Percentiles rank a stretch among this genome's conserved stretches.
Conservation (phyloP, 2,113 vertebrate genomes). For the Ceyx melanurus region DNA sequence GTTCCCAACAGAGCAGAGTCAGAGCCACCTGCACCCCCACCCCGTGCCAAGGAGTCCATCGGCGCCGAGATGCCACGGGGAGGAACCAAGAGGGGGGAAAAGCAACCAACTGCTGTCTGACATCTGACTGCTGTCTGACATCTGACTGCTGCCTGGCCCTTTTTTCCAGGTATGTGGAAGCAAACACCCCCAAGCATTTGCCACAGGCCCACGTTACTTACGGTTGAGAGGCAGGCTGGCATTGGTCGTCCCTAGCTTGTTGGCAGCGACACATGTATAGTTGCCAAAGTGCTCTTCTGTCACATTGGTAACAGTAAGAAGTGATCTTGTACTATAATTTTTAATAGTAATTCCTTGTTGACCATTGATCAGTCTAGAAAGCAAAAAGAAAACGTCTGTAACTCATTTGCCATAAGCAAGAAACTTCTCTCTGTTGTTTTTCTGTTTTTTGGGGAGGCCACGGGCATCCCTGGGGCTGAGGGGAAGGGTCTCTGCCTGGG, state of each 20-base stretch:
- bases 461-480: rapidly evolving
- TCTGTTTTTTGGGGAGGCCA: neutral
- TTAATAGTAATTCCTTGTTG: conserved; percentile 94
- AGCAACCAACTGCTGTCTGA: neutral
- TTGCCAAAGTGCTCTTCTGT: conserved; percentile 99
- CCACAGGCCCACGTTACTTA: conserved; percentile 81
- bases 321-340: conserved; percentile 93
- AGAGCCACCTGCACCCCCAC: neutral
- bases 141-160: neutral
- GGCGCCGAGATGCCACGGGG: neutral
- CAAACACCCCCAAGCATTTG: neutral
- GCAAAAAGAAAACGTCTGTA: conserved; percentile 66
- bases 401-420: conserved; percentile 17
- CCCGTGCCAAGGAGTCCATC: rapidly evolving
- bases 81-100: neutral
- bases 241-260: conserved; percentile 94
- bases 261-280: conserved; percentile 97
- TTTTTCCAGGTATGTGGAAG: neutral
- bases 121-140: neutral
- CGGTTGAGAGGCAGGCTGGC: conserved; percentile 95
- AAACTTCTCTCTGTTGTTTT: too few species aligned
- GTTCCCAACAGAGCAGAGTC: too few species aligned
- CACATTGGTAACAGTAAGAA: conserved; percentile 96
- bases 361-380: conserved; percentile 90
- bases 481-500: neutral